phyloP scores from a whole-genome alignment of 1,140 invertebrate genomes.

The Microvelia longipes region DNA sequence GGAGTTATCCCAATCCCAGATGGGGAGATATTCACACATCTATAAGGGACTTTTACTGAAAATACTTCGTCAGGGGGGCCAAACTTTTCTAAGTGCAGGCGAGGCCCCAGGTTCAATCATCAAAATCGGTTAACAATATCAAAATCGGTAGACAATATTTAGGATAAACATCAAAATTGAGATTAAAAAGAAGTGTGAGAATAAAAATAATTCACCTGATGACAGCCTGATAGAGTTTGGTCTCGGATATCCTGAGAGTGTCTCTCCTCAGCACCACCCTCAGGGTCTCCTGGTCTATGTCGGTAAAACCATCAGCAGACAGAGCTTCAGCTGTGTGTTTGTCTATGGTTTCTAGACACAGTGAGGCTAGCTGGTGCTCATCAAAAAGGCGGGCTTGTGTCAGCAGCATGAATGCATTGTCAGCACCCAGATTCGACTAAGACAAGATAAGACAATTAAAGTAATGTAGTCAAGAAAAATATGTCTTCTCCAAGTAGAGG shows the following conservation, averaged over 20 bases:
- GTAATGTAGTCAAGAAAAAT: background rate
- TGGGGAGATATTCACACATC: background rate
- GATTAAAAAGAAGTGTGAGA: too few species aligned
- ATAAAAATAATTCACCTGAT: too few species aligned
- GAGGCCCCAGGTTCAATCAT: too few species aligned
- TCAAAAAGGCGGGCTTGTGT: constrained; percentile 68
- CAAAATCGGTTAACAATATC: too few species aligned
- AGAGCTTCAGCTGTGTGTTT: constrained; percentile 69
- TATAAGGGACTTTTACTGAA: too few species aligned
- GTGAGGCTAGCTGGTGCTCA: constrained; percentile 56
- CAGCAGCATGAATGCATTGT: constrained; percentile 73
- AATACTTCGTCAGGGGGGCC: too few species aligned
- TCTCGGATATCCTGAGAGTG: constrained; percentile 64
- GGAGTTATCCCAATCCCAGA: background rate
- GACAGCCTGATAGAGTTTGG: constrained; percentile 59
- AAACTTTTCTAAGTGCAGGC: too few species aligned
- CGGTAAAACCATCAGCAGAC: constrained; percentile 69
- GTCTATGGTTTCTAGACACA: constrained; percentile 75
- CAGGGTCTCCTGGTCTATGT: constrained; percentile 71
- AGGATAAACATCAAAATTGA: too few species aligned
- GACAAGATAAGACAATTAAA: constrained; percentile 1
- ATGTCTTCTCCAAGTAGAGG: too few species aligned
- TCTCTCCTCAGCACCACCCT: constrained; percentile 66
- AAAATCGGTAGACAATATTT: too few species aligned
- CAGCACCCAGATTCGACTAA: constrained; percentile 49